Conservation (phyloP, 35 echinoderm and acorn worm species). For the Ptychodera flava region DNA sequence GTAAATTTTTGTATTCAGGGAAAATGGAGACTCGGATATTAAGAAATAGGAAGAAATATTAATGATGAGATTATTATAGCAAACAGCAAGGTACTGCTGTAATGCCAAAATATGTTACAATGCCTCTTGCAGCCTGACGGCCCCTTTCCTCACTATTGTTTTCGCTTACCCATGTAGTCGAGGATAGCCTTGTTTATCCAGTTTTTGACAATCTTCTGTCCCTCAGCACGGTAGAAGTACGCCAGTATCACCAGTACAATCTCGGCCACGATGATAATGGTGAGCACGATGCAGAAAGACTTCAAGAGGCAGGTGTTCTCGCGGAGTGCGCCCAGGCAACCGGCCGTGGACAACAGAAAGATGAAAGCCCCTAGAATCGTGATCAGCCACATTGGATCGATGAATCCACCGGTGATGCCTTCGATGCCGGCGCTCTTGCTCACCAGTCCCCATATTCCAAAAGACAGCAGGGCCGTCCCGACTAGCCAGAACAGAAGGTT, state of each 20-base stretch:
- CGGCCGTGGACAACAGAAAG: slow-evolving; percentile 52
- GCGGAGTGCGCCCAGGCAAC: slow-evolving; percentile 63
- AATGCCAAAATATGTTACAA: too few relatives aligned
- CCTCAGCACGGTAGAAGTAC: slow-evolving; percentile 75
- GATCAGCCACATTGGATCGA: slow-evolving; percentile 53
- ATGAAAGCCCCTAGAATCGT: slow-evolving; percentile 46
- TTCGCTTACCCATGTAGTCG: slow-evolving; percentile 67
- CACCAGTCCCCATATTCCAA: slow-evolving; percentile 96
- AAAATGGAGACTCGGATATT: too few relatives aligned
- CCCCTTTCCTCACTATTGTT: too few relatives aligned
- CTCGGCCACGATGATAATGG: slow-evolving; percentile 81
- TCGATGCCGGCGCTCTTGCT: slow-evolving; percentile 48
- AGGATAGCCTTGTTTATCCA: slow-evolving; percentile 71
- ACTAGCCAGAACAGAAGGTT: slow-evolving; percentile 88
- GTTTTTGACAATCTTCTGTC: slow-evolving; percentile 37
- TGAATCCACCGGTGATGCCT: slow-evolving; percentile 18
- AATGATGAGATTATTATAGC: too few relatives aligned
- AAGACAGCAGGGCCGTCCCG: slow-evolving; percentile 61
- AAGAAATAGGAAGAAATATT: too few relatives aligned
- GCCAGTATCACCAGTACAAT: slow-evolving; percentile 67
- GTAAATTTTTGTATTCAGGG: too few relatives aligned
- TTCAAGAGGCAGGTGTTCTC: slow-evolving; percentile 82
- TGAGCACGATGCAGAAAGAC: slow-evolving; percentile 58
- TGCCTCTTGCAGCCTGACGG: too few relatives aligned
- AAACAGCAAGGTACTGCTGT: too few relatives aligned